phyloP scores from a whole-genome alignment of 2,888 invertebrate genomes.

The Eustalomyia histrio region DNA sequence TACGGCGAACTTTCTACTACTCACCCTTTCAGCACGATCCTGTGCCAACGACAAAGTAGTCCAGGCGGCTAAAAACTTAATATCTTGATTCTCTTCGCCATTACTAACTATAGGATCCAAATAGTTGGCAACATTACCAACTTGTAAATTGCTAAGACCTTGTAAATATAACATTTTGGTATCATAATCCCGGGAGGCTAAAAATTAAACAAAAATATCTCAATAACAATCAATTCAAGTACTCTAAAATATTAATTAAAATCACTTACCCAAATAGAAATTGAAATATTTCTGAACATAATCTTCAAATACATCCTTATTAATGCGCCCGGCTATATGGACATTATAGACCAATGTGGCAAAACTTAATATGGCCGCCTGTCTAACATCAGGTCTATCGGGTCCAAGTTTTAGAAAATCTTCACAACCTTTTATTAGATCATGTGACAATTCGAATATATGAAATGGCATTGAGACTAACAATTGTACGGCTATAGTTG shows the following conservation, averaged over 20 bases:
- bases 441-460: constrained; percentile 82
- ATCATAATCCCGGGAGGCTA: constrained; percentile 84
- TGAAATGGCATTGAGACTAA: constrained; percentile 86
- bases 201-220: constrained; percentile 16
- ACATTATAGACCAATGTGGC: constrained; percentile 85
- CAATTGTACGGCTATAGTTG: constrained; percentile 84
- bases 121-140: constrained; percentile 81
- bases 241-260: too few relatives aligned
- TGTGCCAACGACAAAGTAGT: constrained; percentile 81
- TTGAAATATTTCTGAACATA: constrained; percentile 86
- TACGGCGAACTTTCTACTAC: too few relatives aligned
- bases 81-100: constrained; percentile 79
- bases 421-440: constrained; percentile 82
- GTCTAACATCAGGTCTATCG: constrained; percentile 81
- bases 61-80: constrained; percentile 85
- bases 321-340: constrained; percentile 80
- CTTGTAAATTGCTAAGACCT: constrained; percentile 84
- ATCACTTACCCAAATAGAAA: constrained; percentile 83
- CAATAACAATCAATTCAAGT: not conserved
- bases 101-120: constrained; percentile 82
- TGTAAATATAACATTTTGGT: constrained; percentile 87
- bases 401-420: constrained; percentile 79
- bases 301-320: constrained; percentile 84
- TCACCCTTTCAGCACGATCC: constrained; percentile 80
- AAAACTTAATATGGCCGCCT: constrained; percentile 85